Base-by-base conservation (phyloP, 2,797 vertebrate species). In the Babyrousa celebensis region DNA sequence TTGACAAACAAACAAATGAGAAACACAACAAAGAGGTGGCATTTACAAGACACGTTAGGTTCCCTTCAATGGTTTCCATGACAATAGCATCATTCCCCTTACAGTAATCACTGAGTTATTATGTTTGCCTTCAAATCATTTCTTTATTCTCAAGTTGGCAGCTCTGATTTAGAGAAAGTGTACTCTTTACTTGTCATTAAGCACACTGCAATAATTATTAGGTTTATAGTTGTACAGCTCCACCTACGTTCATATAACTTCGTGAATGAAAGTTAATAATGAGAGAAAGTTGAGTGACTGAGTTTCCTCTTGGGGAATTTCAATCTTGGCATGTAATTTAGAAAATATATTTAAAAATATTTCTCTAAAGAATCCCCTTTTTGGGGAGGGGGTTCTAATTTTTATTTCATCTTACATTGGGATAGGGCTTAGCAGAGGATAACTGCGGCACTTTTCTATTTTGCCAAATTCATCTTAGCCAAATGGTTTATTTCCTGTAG, bases 91-190 rank as follows among this genome's bases (percentile, higher is more conserved):
- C 16, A 62, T 83, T 91, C 27, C 12, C 48, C 2, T 74, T 63
- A 60, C 15, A 78, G 6, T 82, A 90, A 96, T 85, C 80, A 85
- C 56, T 82, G 29, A 82, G 21, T 56, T 91, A 90, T 54, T 95
- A 89, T 84, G 54, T 84, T 96, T 79, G 20, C 18, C 65, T 92
- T 94, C 74, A 94, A 67, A 86, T 91, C 15, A 93, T 68, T 89
- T 92, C 48, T 92, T 96, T 95, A 60, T 90, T 91, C 74, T 86
- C 56, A 94, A 86, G 15, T 93, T 75, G 70, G 29, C 20, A 94
- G 56, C 29, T 92, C n/a, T 79, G 70, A 95, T 80, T 94, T 82
- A 62, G 54, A 96, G 43, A 58, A 83, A 92, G 1, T 88, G 3
- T 14, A 70, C 25, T 88, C 32, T 89, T 84, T 54, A 83, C 11